Conservation (phyloP, 2,888 invertebrate genomes). For the Ophion ventricosus region DNA sequence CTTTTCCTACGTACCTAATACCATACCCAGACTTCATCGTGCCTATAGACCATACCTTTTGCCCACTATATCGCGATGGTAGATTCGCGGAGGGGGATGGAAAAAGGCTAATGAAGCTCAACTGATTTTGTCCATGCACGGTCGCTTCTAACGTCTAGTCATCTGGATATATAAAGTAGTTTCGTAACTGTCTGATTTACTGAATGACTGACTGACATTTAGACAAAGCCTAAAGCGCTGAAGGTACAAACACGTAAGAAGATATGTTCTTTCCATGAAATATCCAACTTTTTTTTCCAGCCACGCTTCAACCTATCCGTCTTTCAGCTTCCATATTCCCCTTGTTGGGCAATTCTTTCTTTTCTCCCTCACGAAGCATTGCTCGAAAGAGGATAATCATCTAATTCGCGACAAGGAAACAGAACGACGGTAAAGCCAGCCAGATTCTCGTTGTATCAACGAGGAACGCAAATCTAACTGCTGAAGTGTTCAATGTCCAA, state of each 20-base stretch:
- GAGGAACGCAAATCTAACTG: background rate
- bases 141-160: background rate
- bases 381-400: background rate
- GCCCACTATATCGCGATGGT: background rate
- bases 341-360: background rate
- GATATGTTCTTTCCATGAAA: background rate
- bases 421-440: background rate
- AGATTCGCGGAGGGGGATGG: background rate
- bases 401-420: background rate
- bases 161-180: no score
- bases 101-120: background rate
- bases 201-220: background rate
- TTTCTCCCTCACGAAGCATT: background rate
- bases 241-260: no score
- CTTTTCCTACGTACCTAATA: constrained; percentile 39
- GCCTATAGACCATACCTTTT: background rate
- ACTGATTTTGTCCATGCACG: background rate
- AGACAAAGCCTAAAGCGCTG: background rate
- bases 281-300: constrained; percentile 3
- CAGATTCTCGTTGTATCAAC: background rate
- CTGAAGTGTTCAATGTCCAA: background rate
- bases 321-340: background rate
- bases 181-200: no score
- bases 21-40: constrained; percentile 1
- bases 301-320: background rate